Evolutionary conservation across 2,797 vertebrate genomes (phyloP).

Genomic region (Urosaurus nigricauda): DNA sequence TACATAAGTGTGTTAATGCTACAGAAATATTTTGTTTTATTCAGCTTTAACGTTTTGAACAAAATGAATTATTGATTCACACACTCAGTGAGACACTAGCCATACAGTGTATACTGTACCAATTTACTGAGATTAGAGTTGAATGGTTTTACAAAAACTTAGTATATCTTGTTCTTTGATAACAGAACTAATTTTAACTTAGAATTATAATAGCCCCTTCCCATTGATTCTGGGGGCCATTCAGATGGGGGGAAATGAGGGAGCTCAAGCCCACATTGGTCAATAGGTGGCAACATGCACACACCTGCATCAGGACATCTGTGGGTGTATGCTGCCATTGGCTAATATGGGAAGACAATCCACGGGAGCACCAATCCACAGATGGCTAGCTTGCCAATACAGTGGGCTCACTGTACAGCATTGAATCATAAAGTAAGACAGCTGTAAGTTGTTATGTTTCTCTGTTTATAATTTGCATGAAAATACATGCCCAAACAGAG

Average conservation of each 20-base stretch:
- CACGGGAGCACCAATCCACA: no score
- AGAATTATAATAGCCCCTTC: conserved; percentile 2
- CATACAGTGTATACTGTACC: no score
- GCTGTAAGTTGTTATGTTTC: conserved; percentile 46
- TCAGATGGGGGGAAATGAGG: no score
- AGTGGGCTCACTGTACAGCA: background rate
- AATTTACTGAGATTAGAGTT: background rate
- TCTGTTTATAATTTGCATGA: conserved; percentile 27
- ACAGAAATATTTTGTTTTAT: conserved; percentile 59
- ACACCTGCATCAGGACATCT: no score
- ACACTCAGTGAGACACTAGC: conserved; percentile 41
- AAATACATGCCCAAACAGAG: conserved; percentile 21
- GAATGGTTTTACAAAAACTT: background rate
- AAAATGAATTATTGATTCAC: conserved; percentile 38
- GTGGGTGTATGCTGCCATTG: no score
- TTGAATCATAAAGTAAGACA: conserved; percentile 34
- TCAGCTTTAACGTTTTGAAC: conserved; percentile 34
- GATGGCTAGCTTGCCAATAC: no score
- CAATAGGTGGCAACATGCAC: no score
- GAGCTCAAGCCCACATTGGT: no score
- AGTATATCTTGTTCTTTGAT: conserved; percentile 4
- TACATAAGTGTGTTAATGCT: conserved; percentile 63
- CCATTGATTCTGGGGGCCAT: no score
- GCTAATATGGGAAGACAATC: no score
- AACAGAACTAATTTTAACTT: conserved; percentile 44